Evolutionary conservation across 1,140 invertebrate species (phyloP).

Genomic region (Phymorhynchus buccinoides): DNA sequence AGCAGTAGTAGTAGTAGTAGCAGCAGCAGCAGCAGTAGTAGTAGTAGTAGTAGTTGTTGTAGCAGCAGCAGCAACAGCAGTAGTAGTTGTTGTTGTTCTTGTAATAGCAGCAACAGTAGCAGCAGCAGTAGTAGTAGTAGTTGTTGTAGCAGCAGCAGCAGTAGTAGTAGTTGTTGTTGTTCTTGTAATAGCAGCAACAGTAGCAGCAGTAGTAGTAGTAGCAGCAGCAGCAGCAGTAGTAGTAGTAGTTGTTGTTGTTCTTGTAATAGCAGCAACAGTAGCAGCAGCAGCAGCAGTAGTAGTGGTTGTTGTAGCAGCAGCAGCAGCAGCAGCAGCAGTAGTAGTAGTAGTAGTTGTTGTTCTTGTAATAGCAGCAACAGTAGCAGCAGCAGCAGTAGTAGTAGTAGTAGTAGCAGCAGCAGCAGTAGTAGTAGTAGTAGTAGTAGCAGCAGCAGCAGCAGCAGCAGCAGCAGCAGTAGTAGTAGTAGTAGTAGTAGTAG

Average conservation of each 20-base stretch:
- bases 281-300: no score
- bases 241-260: no score
- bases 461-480: conserved; percentile 43
- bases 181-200: no score
- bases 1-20: conserved; percentile 17
- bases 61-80: conserved; percentile 33
- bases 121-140: conserved; percentile 15
- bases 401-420: conserved; percentile 30
- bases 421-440: conserved; percentile 40
- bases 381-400: no score
- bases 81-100: no score
- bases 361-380: no score
- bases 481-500: conserved; percentile 39
- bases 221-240: conserved; percentile 8
- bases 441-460: conserved; percentile 41
- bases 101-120: no score
- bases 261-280: no score
- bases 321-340: no score
- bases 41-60: conserved; percentile 8
- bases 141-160: conserved; percentile 18
- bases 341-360: no score
- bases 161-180: conserved; percentile 41
- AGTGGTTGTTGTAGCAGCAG: no score
- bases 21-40: conserved; percentile 13
- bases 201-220: conserved; percentile 19